Conservation (phyloP, 2,113 vertebrate genomes). For the Morone saxatilis region DNA sequence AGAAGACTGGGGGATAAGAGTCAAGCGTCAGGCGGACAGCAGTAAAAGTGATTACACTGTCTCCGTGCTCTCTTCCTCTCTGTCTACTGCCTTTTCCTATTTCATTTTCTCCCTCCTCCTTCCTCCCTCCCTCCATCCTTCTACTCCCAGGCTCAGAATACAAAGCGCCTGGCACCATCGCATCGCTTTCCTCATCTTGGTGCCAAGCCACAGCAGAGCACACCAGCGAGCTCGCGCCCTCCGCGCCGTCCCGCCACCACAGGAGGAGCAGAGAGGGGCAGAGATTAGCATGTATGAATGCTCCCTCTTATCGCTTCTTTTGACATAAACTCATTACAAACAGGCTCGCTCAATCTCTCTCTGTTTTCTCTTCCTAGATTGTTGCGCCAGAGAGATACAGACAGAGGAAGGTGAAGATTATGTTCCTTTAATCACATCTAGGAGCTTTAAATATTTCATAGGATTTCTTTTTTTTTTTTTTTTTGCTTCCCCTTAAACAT, state of each 20-base stretch:
- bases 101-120: conserved; percentile 28
- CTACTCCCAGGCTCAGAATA: conserved; percentile 67
- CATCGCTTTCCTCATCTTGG: conserved; percentile 39
- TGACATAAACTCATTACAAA: conserved; percentile 70
- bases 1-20: conserved; percentile 59
- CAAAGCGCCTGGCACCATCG: conserved; percentile 74
- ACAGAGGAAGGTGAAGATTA: conserved; percentile 41
- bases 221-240: conserved; percentile 43
- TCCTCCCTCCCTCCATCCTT: conserved; percentile 32
- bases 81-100: conserved; percentile 32
- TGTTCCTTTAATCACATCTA: conserved; percentile 25
- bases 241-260: conserved; percentile 35
- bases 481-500: conserved; percentile 60
- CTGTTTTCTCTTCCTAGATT: conserved; percentile 2
- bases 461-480: conserved; percentile 31
- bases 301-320: conserved; percentile 64
- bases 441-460: conserved; percentile 75
- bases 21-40: conserved; percentile 54
- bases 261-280: conserved; percentile 47
- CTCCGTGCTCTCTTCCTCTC: conserved; percentile 53
- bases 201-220: conserved; percentile 70
- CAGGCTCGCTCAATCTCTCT: conserved; percentile 31
- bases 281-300: conserved; percentile 72
- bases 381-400: conserved; percentile 4
- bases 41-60: conserved; percentile 70